phyloP scores from a whole-genome alignment of 2,797 vertebrate species.

The Lacerta agilis region DNA sequence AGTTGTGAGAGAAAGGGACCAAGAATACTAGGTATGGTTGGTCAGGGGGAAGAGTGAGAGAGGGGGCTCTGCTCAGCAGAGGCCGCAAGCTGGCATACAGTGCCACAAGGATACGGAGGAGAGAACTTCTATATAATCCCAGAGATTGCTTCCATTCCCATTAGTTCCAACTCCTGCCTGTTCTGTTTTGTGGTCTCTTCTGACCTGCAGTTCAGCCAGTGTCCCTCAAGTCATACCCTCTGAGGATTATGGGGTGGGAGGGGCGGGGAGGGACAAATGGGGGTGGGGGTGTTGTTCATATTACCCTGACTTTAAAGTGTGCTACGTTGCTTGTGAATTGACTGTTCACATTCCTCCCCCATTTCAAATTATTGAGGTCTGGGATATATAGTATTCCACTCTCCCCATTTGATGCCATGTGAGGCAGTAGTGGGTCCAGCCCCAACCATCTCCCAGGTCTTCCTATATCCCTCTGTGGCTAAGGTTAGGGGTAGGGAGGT shows the following conservation, averaged over 20 bases:
- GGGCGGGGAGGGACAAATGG: background rate
- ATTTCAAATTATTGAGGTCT: background rate
- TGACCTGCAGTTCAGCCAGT: slow-evolving; percentile 16
- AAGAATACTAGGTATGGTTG: background rate
- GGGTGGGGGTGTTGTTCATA: slow-evolving; percentile 4
- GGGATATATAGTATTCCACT: background rate
- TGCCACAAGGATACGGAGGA: slow-evolving; percentile 6
- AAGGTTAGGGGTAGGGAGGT: background rate
- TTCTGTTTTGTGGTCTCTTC: slow-evolving; percentile 14
- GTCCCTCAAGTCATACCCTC: slow-evolving; percentile 17
- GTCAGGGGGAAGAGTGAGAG: background rate
- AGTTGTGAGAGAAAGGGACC: background rate
- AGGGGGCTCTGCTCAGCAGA: slow-evolving; percentile 9
- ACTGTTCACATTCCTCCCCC: slow-evolving; percentile 8
- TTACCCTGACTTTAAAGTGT: slow-evolving; percentile 20
- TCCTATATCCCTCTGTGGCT: slow-evolving; percentile 13
- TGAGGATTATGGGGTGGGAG: background rate
- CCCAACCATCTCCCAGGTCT: slow-evolving; percentile 3
- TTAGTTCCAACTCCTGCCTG: background rate
- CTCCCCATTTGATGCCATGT: background rate
- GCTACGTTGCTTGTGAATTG: slow-evolving; percentile 24
- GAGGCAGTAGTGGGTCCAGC: slow-evolving; percentile 8
- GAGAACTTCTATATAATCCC: slow-evolving; percentile 16
- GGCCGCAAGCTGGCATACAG: background rate
- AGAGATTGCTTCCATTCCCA: slow-evolving; percentile 13